phyloP scores from a whole-genome alignment of 2,888 invertebrate species.

The Atrina japonica region DNA sequence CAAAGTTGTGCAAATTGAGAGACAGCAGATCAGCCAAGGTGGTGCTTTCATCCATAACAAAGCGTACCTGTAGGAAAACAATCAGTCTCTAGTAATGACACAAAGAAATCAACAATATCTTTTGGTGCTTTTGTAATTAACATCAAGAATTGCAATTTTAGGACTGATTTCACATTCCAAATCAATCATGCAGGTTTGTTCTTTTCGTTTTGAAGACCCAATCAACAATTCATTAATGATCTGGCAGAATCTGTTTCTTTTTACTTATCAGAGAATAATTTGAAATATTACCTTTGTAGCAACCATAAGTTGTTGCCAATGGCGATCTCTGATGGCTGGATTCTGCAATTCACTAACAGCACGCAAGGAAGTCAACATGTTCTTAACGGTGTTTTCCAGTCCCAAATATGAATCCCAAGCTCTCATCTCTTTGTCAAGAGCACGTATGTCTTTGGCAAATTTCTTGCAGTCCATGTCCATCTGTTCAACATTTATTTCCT shows the following conservation, averaged over 20 bases:
- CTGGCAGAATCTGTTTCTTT: too few relatives aligned
- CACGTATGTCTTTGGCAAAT: slow-evolving; percentile 88
- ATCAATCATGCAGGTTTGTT: too few relatives aligned
- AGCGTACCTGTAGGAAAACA: slow-evolving; percentile 88
- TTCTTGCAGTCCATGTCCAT: slow-evolving; percentile 99
- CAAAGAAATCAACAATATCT: too few relatives aligned
- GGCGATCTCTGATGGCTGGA: slow-evolving; percentile 96
- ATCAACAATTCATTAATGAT: too few relatives aligned
- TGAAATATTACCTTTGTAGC: slow-evolving; percentile 95
- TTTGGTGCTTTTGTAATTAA: too few relatives aligned
- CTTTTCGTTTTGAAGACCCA: too few relatives aligned
- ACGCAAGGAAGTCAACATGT: slow-evolving; percentile 95
- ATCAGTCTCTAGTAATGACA: too few relatives aligned
- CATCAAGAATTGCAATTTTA: too few relatives aligned
- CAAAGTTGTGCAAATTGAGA: slow-evolving; percentile 96
- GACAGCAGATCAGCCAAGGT: slow-evolving; percentile 95
- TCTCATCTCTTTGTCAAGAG: slow-evolving; percentile 97
- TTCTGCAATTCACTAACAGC: slow-evolving; percentile 98
- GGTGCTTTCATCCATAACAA: slow-evolving; percentile 95
- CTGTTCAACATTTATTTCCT: slow-evolving; percentile 97
- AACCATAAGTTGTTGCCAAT: slow-evolving; percentile 98
- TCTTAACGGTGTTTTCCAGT: slow-evolving; percentile 95
- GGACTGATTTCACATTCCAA: too few relatives aligned
- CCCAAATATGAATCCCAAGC: slow-evolving; percentile 95
- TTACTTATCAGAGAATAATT: too few relatives aligned